Percentiles rank a stretch among this genome's conserved stretches.
Conservation (phyloP, 2,888 invertebrate species). For the Polydrusus pterygomalis region DNA sequence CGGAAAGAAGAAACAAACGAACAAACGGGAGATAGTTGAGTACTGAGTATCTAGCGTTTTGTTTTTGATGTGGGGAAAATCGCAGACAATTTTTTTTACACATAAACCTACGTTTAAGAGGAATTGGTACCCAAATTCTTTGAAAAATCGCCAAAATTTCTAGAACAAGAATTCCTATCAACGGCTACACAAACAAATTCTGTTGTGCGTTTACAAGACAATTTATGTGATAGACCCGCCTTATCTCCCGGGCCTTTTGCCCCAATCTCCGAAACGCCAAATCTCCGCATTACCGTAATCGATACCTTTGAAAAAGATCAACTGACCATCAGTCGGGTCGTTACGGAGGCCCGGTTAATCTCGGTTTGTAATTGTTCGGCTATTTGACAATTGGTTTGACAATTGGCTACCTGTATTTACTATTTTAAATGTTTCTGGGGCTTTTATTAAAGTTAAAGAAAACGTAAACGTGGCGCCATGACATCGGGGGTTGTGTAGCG, state of each 20-base stretch:
- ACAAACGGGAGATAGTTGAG: neutral
- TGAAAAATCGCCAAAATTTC: constrained; percentile 15
- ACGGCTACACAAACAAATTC: constrained; percentile 14
- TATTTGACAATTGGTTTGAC: constrained; percentile 12
- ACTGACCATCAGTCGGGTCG: constrained; percentile 37
- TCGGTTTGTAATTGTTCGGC: constrained; percentile 40
- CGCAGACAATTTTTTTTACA: too few species aligned
- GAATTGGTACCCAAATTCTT: constrained; percentile 7
- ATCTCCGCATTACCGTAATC: constrained; percentile 34
- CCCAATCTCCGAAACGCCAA: constrained; percentile 40
- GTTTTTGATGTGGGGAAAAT: too few species aligned
- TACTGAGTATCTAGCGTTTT: constrained; percentile 10
- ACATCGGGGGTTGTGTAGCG: constrained; percentile 21
- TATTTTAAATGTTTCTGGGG: constrained; percentile 19
- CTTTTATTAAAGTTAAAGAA: constrained; percentile 39
- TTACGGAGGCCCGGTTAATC: constrained; percentile 23
- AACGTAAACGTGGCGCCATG: constrained; percentile 45
- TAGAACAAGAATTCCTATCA: constrained; percentile 3
- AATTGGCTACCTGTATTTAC: constrained; percentile 43
- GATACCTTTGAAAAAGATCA: constrained; percentile 51
- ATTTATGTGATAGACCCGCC: constrained; percentile 40
- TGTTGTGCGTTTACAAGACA: constrained; percentile 37
- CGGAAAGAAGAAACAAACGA: constrained; percentile 40
- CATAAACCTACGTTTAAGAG: too few species aligned
- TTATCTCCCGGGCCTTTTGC: constrained; percentile 31